These are phyloP conservation scores for Notiomystis cincta DNA, from an alignment of 2,113 vertebrate species.

Conservation along the genomic window DNA sequence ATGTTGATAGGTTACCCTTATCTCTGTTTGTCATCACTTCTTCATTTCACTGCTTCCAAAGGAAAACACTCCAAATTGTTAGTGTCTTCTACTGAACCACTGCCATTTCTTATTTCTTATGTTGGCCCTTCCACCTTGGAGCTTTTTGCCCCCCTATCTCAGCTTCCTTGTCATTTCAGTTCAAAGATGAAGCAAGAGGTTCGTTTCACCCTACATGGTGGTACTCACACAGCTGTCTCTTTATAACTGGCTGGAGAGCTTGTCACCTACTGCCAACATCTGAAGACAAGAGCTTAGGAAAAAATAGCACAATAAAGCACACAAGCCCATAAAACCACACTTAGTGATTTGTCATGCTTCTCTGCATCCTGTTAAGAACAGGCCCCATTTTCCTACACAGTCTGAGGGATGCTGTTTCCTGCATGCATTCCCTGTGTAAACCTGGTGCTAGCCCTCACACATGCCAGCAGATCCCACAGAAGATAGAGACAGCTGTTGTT, in stretches of 20 bases:
- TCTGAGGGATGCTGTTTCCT: neutral
- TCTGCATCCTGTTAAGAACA: neutral
- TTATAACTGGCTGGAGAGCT: neutral
- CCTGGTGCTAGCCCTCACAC: neutral
- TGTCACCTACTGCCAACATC: constrained; percentile 40
- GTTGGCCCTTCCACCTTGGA: neutral
- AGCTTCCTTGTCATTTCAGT: neutral
- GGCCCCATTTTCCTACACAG: neutral
- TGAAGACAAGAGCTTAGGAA: constrained; percentile 10
- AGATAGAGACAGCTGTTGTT: neutral
- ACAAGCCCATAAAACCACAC: constrained; percentile 21
- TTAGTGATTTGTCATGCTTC: constrained; percentile 37
- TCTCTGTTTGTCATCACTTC: constrained; percentile 58
- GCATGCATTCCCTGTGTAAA: neutral
- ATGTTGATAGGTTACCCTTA: constrained; percentile 46
- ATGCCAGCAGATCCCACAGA: neutral
- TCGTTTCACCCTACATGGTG: neutral
- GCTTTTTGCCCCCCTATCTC: neutral
- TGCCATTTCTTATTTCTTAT: neutral
- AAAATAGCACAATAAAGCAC: constrained; percentile 22
- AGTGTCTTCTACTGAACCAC: neutral
- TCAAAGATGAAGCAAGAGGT: neutral
- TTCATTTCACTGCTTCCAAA: constrained; percentile 53
- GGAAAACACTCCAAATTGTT: neutral
- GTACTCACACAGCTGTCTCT: neutral